Evolutionary conservation across 1,140 invertebrate species (phyloP).

Genomic region (Halesus radiatus): DNA sequence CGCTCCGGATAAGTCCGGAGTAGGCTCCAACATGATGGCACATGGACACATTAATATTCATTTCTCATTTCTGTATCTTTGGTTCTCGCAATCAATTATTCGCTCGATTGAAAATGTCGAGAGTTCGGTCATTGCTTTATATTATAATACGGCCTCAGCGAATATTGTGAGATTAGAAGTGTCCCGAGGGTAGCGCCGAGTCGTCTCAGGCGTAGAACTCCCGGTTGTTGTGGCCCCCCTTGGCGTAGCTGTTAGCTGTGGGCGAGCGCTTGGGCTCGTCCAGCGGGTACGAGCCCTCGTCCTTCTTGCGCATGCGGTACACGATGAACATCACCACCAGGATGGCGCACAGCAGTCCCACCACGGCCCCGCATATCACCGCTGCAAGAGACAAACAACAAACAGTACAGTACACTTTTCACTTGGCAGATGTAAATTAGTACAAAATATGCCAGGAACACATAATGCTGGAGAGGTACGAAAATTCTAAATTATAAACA

Average conservation of each 20-base stretch:
- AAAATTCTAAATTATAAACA: no score
- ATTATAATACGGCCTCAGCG: slow-evolving; percentile 50
- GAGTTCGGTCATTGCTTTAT: slow-evolving; percentile 53
- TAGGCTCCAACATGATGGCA: slow-evolving; percentile 50
- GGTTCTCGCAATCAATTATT: slow-evolving; percentile 55
- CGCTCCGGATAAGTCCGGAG: background rate
- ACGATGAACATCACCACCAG: slow-evolving; percentile 99
- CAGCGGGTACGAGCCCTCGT: slow-evolving; percentile 97
- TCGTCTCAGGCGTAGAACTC: slow-evolving; percentile 94
- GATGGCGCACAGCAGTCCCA: slow-evolving; percentile 96
- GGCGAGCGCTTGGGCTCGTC: slow-evolving; percentile 96
- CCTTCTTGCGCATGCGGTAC: slow-evolving; percentile 99
- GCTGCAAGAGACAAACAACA: slow-evolving; percentile 77
- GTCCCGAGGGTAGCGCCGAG: slow-evolving; percentile 67
- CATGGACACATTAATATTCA: slow-evolving; percentile 54
- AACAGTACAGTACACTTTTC: no score
- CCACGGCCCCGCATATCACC: slow-evolving; percentile 97
- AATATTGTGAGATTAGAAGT: slow-evolving; percentile 57
- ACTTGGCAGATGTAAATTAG: no score
- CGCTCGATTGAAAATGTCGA: slow-evolving; percentile 50
- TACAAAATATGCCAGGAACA: no score
- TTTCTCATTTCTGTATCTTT: slow-evolving; percentile 56
- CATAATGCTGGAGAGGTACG: no score
- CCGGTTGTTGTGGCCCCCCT: slow-evolving; percentile 88
- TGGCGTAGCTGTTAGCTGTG: slow-evolving; percentile 90